Evolutionary conservation across 2,888 invertebrate species (phyloP).

Genomic region (Andrena praecox): DNA sequence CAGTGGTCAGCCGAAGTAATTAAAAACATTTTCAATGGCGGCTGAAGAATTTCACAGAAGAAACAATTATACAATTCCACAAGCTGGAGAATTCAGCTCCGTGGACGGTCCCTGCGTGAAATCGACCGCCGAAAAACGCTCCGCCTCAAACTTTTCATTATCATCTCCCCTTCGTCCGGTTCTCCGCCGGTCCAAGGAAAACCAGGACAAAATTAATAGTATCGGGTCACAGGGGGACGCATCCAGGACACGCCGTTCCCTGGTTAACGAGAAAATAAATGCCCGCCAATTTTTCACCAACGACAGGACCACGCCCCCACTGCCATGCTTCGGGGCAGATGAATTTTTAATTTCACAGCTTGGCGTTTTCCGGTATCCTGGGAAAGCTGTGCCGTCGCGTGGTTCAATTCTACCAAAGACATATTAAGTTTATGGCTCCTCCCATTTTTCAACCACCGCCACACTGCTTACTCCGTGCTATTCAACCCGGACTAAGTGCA

Average conservation of each 20-base stretch:
- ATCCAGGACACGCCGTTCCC: constrained; percentile 34
- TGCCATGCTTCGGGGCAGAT: constrained; percentile 54
- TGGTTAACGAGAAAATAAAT: constrained; percentile 75
- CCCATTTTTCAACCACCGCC: constrained; percentile 20
- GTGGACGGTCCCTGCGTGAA: constrained; percentile 8
- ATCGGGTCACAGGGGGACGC: constrained; percentile 67
- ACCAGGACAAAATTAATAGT: constrained; percentile 65
- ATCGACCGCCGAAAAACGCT: constrained; percentile 12
- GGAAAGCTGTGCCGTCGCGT: constrained; percentile 59
- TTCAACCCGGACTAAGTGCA: constrained; percentile 2
- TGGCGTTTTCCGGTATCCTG: constrained; percentile 58
- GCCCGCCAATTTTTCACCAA: constrained; percentile 72
- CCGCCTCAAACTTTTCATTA: constrained; percentile 43
- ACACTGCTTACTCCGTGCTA: background rate
- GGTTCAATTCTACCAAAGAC: constrained; percentile 54
- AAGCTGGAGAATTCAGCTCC: no score
- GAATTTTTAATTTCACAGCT: constrained; percentile 74
- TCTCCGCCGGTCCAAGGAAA: constrained; percentile 22
- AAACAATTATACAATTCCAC: no score
- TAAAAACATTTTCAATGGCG: no score
- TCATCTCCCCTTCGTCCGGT: constrained; percentile 10
- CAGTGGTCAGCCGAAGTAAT: no score
- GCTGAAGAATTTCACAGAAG: no score
- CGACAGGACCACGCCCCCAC: constrained; percentile 67
- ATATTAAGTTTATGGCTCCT: constrained; percentile 63